Percentiles rank a stretch among this genome's conserved stretches.
Conservation (phyloP, 2,797 vertebrate genomes). For the Euphonia xanthogaster region DNA sequence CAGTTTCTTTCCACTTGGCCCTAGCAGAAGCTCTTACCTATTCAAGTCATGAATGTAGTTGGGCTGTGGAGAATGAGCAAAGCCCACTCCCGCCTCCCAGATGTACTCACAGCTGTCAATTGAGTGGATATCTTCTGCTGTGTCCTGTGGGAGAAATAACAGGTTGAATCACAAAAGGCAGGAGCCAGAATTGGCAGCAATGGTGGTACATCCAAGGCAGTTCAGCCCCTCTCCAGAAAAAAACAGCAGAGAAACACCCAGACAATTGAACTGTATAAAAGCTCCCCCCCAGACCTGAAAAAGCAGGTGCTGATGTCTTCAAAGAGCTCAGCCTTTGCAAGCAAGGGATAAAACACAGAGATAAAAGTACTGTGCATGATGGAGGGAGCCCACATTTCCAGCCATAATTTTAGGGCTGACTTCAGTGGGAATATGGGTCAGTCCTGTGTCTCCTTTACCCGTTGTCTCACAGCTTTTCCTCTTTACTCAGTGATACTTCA, state of each 20-base stretch:
- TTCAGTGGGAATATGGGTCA: not conserved
- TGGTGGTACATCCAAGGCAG: not conserved
- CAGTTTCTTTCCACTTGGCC: not conserved
- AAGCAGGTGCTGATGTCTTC: not conserved
- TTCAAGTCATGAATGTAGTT: conserved; percentile 95
- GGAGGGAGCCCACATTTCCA: not conserved
- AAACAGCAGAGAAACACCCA: not conserved
- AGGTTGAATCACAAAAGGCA: not conserved
- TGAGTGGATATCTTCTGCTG: conserved; percentile 92
- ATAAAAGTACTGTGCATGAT: not conserved
- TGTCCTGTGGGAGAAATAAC: conserved; percentile 78
- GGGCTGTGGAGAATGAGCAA: conserved; percentile 94
- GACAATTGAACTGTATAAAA: not conserved
- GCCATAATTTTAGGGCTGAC: not conserved
- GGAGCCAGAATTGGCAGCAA: not conserved
- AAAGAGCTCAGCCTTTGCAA: not conserved
- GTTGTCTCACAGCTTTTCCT: not conserved
- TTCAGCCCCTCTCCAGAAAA: not conserved
- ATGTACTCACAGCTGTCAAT: conserved; percentile 99
- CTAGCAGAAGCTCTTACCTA: conserved; percentile 79
- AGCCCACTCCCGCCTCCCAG: conserved; percentile 98
- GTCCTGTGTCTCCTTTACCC: not conserved
- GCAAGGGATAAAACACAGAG: not conserved
- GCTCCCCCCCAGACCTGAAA: not conserved
- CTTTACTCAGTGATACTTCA: not conserved